Conservation (phyloP, 2,113 vertebrate species). For the Xiphias gladius region DNA sequence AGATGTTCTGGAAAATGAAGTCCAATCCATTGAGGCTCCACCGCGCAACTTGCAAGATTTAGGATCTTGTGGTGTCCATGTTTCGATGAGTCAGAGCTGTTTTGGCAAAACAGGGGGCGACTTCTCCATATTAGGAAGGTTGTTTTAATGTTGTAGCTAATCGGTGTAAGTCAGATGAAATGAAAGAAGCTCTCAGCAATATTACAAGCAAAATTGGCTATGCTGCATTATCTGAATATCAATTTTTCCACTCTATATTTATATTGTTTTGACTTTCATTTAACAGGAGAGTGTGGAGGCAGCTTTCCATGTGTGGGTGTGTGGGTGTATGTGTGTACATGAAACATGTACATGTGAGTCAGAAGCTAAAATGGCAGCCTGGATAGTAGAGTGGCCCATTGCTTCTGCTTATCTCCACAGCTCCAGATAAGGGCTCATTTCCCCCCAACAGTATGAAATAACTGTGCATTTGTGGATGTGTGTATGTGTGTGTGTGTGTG, state of each 20-base stretch:
- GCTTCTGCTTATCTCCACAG: slow-evolving; percentile 78
- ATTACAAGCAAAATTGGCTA: slow-evolving; percentile 22
- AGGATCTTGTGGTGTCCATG: no score
- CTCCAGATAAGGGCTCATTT: slow-evolving; percentile 79
- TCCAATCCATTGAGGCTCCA: no score
- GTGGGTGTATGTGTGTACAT: slow-evolving; percentile 9
- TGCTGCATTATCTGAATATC: slow-evolving; percentile 36
- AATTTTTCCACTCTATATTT: slow-evolving; percentile 42
- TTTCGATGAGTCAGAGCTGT: no score
- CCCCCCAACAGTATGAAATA: slow-evolving; percentile 59
- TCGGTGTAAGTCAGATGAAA: slow-evolving; percentile 23
- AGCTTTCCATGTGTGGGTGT: neutral
- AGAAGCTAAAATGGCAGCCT: slow-evolving; percentile 65
- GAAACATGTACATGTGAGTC: slow-evolving; percentile 17
- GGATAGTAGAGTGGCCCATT: slow-evolving; percentile 51
- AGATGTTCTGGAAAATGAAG: no score
- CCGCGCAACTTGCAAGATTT: no score
- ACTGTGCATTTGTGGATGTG: slow-evolving; percentile 53
- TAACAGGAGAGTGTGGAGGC: slow-evolving; percentile 29
- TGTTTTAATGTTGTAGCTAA: no score
- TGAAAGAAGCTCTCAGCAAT: slow-evolving; percentile 12
- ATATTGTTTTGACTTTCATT: slow-evolving; percentile 46
- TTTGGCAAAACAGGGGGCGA: no score
- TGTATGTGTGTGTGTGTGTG: slow-evolving; percentile 26
- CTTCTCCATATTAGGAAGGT: no score